Percentiles rank a stretch among this genome's conserved stretches.
These are phyloP conservation scores for Athrips mouffetella DNA, from an alignment of 2,888 invertebrate species.

Conservation along the genomic window DNA sequence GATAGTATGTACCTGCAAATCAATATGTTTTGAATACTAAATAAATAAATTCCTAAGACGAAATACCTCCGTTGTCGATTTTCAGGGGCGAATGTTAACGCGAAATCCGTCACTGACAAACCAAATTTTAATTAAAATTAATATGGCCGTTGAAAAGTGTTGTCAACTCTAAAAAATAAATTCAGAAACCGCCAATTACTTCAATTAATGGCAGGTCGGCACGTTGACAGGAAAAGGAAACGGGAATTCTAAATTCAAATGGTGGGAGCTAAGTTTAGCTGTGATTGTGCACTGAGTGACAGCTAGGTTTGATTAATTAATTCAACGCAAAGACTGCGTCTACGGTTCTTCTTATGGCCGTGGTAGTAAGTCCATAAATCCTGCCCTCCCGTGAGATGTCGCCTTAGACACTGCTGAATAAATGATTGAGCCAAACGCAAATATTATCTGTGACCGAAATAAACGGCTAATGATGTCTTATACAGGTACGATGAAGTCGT, in stretches of 20 bases:
- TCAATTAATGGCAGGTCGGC: slow-evolving; percentile 71
- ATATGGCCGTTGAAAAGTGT: slow-evolving; percentile 34
- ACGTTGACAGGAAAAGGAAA: slow-evolving; percentile 73
- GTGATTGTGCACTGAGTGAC: slow-evolving; percentile 70
- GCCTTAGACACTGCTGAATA: slow-evolving; percentile 60
- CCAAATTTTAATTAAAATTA: slow-evolving; percentile 37
- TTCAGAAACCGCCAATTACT: slow-evolving; percentile 67
- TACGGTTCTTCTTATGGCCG: slow-evolving; percentile 4
- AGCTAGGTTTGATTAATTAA: slow-evolving; percentile 76
- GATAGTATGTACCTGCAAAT: too few relatives aligned
- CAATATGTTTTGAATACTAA: too few relatives aligned
- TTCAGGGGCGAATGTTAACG: too few relatives aligned
- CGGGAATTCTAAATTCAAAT: slow-evolving; percentile 31
- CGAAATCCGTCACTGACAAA: neutral
- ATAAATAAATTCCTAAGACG: too few relatives aligned
- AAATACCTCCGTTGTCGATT: too few relatives aligned
- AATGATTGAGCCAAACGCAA: slow-evolving; percentile 70
- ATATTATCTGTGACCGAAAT: slow-evolving; percentile 69
- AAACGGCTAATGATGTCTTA: slow-evolving; percentile 71
- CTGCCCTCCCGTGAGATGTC: slow-evolving; percentile 76
- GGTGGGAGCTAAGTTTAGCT: slow-evolving; percentile 52
- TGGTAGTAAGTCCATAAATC: slow-evolving; percentile 46
- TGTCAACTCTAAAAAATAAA: slow-evolving; percentile 66
- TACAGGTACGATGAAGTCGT: slow-evolving; percentile 73
- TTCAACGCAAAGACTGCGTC: slow-evolving; percentile 34